Evolutionary conservation across 2,888 invertebrate species (phyloP), one percentile per base, ranked within the genome.

Genomic region (Girardia tigrina): DNA sequence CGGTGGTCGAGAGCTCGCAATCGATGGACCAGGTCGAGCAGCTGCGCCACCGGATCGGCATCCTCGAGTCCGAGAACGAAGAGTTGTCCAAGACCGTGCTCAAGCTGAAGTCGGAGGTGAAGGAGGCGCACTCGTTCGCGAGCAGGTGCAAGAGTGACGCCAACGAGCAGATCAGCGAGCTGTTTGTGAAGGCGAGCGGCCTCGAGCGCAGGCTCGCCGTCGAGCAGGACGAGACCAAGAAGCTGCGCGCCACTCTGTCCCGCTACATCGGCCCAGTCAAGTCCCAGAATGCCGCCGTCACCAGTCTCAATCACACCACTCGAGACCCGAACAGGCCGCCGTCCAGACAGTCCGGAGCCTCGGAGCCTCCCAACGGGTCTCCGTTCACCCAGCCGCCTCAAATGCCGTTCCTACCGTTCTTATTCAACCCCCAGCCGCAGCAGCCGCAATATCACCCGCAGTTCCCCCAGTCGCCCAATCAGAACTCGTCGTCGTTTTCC

Each of bases 1-100:
- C n/a, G n/a, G 56, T 56, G 56, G 23, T 56, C n/a, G 56, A 56
- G 56, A 56, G 56, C 56, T 20, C 56, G 20, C 56, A 56, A 56
- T 56, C 56, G 56, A 56, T 56, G 56, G 56, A 56, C 23, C 56
- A 56, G n/a, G 4, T 56, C 8, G 56, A 56, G n/a, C 23, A 2
- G 6, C n/a, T 56, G 56, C n/a, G 23, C 20, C 56, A 56, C 23
- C 56, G 56, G n/a, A 56, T 56, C n/a, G 8, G 56, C 6, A 56
- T 12, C 4, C 23, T 56, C 20, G 56, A 56, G n/a, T 8, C 56
- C 8, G 56, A 56, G 4, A 56, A 56, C 23, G 8, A 56, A 23
- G 56, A 56, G n/a, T 2, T 56, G 56, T 56, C n/a, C 20, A 56
- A 56, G 23, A 12, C 56, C 4, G n/a, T 4, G 4, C 56, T 20